phyloP scores from a whole-genome alignment of 2,113 vertebrate genomes.

The Stercorarius parasiticus region DNA sequence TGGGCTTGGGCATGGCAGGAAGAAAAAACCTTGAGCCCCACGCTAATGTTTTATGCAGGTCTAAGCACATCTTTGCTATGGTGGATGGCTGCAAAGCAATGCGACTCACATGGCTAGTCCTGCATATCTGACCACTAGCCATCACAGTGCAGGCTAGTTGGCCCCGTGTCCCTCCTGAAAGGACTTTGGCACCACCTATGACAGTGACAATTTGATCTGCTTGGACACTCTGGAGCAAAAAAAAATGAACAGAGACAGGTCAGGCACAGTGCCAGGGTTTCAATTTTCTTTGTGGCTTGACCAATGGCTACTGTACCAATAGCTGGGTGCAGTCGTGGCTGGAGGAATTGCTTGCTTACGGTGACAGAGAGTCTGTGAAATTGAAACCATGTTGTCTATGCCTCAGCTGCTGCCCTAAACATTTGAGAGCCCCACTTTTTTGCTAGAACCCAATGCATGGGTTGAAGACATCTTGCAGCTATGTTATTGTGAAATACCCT shows the following conservation, averaged over 20 bases:
- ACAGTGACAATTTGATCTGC: not conserved
- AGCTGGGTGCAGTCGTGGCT: not conserved
- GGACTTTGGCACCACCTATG: not conserved
- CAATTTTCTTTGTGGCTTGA: not conserved
- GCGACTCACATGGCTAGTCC: accelerated
- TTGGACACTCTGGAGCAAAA: not conserved
- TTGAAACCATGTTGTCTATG: not conserved
- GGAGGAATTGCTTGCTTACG: not conserved
- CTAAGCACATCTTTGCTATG: accelerated
- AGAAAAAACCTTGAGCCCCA: not conserved
- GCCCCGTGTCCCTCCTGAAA: accelerated
- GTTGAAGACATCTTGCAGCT: not conserved
- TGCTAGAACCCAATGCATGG: not conserved
- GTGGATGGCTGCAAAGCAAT: not conserved
- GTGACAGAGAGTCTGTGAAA: not conserved
- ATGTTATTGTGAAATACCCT: not conserved
- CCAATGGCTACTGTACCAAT: not conserved
- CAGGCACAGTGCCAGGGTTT: not conserved
- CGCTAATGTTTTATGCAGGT: not conserved
- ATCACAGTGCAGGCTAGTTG: not conserved
- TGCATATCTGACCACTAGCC: not conserved
- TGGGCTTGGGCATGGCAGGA: not conserved
- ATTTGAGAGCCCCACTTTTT: not conserved
- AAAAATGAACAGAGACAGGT: not conserved
- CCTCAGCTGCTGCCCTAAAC: not conserved